Evolutionary conservation across 2,797 vertebrate species (phyloP), one percentile per base, ranked within the genome.

Genomic region (Ciconia nigra): DNA sequence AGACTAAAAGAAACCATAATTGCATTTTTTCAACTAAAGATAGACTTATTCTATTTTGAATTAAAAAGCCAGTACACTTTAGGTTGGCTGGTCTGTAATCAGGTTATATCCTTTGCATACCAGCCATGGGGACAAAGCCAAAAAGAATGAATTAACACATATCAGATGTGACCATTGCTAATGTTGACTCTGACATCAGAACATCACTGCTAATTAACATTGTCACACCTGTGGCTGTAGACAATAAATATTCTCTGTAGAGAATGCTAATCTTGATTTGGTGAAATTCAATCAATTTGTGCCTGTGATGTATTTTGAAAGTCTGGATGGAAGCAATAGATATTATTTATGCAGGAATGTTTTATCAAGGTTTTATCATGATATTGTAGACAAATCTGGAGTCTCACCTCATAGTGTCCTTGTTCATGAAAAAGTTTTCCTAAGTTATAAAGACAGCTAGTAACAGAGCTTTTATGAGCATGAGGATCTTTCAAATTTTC

Each of bases 401-500:
- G n/a, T 52, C 97, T 97, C 94, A 99, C 99, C 99, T 99, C 99
- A 96, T 99, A 99, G 62, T 98, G 99, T 65, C 99, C 99, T 97
- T 99, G 99, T 76, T 99, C 99, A 33, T 99, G 99, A 31, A 99
- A 99, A 92, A 99, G 99, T 83, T 99, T 99, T 72, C 99, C 99
- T 97, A 99, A 97, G 96, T 99, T 99, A 98, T 99, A 99, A 89
- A 99, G 98, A 98, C 99, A 99, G 98, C 99, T 99, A 95, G 99
- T 99, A 95, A 99, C 99, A 1, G 99, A 99, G 98, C 99, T 99
- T 98, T 99, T 99, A 94, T 99, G 99, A 78, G 99, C 99, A 58
- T 99, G 99, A 66, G 99, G 99, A 97, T 99, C 99, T 98, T 99
- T 99, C 63, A 99, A 98, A 97, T 99, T 99, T 98, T 99, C 99